Percentiles rank a stretch among this genome's conserved stretches.
Evolutionary conservation across 1,140 invertebrate species (phyloP).

Genomic region (Mylabris phalerata): DNA sequence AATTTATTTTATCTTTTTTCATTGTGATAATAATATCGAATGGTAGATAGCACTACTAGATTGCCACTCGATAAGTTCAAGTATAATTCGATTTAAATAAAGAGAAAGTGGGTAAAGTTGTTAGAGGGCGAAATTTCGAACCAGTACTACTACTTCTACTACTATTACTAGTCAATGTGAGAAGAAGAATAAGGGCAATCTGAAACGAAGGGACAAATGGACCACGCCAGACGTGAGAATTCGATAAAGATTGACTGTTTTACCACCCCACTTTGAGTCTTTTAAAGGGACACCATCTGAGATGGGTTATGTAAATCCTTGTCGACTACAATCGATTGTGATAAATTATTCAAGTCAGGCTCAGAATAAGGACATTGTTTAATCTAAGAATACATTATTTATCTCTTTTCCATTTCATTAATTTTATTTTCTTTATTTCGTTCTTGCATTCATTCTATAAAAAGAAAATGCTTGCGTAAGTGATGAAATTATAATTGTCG

Average conservation of each 20-base stretch:
- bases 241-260: slow-evolving; percentile 40
- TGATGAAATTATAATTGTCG: no score
- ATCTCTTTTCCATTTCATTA: background rate
- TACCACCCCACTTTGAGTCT: slow-evolving; percentile 28
- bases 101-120: slow-evolving; percentile 34
- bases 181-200: slow-evolving; percentile 27
- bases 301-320: slow-evolving; percentile 1
- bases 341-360: background rate
- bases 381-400: slow-evolving; percentile 1
- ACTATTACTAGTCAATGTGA: no score
- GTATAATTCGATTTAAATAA: slow-evolving; percentile 43
- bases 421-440: no score
- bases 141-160: no score
- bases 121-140: slow-evolving; percentile 1
- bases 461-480: no score
- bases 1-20: no score
- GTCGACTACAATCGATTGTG: no score
- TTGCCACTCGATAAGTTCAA: slow-evolving; percentile 21
- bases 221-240: slow-evolving; percentile 35
- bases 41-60: no score
- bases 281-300: slow-evolving; percentile 10
- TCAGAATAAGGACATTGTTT: background rate
- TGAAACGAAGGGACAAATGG: slow-evolving; percentile 27
- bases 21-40: no score
- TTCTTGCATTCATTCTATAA: no score